A percentile compares a stretch with the other conserved stretches of the same genome.
These are phyloP conservation scores for Neodiprion pinetum DNA, from an alignment of 1,140 invertebrate species.

Conservation along the genomic window DNA sequence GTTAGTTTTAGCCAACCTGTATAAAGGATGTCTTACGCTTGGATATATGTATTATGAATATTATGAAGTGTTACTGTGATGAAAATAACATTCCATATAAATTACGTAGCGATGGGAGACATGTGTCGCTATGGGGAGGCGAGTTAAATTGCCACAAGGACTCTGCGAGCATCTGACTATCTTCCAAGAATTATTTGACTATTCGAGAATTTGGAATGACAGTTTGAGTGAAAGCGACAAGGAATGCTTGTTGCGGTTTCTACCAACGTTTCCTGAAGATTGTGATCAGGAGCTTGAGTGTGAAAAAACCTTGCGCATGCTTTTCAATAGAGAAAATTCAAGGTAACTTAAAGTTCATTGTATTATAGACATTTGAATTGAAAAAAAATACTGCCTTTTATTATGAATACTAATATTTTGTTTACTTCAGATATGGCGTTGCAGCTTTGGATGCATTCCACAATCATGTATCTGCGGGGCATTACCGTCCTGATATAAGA, in stretches of 20 bases:
- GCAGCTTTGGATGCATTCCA: constrained; percentile 62
- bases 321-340: constrained; percentile 69
- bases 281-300: constrained; percentile 64
- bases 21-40: too few species aligned
- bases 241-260: constrained; percentile 55
- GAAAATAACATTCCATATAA: constrained; percentile 37
- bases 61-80: constrained; percentile 7
- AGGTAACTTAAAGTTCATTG: constrained; percentile 59
- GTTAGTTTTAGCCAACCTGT: too few species aligned
- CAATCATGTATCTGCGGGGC: constrained; percentile 68
- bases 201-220: constrained; percentile 63
- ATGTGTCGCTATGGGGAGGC: constrained; percentile 52
- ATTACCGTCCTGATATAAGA: constrained; percentile 68
- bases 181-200: constrained; percentile 65
- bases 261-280: constrained; percentile 70
- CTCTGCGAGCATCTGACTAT: constrained; percentile 63
- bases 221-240: constrained; percentile 63
- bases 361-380: constrained; percentile 54
- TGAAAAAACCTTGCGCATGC: constrained; percentile 64
- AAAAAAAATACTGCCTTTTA: neutral
- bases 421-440: constrained; percentile 57
- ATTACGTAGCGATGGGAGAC: constrained; percentile 57
- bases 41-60: too few species aligned
- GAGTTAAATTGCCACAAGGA: constrained; percentile 62
- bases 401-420: constrained; percentile 53